Conservation (phyloP, 2,888 invertebrate species). For the Capitulum mitella region DNA sequence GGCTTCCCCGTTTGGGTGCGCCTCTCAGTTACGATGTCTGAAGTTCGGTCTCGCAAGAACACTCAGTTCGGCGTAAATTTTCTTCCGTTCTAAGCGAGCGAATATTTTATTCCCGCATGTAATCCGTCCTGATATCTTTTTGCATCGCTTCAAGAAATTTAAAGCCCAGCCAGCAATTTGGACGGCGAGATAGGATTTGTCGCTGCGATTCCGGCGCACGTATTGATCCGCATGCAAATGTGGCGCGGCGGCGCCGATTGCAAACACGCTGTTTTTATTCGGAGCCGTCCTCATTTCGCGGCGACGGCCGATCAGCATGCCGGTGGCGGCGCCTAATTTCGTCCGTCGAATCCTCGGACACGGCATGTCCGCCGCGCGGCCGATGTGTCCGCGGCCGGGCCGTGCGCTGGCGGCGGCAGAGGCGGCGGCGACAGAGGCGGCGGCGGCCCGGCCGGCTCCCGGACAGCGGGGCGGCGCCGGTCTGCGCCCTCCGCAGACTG, state of each 20-base stretch:
- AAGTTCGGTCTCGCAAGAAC: no score
- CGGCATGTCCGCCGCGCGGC: not conserved
- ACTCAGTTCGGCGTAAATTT: no score
- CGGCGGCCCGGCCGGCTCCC: no score
- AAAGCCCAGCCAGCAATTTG: constrained; percentile 13
- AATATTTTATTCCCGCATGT: no score
- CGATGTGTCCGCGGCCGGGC: not conserved
- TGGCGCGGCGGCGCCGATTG: constrained; percentile 16
- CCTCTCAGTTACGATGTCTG: no score
- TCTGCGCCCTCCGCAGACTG: no score
- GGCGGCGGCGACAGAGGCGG: no score
- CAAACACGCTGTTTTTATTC: constrained; percentile 19
- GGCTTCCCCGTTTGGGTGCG: no score
- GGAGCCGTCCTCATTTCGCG: not conserved
- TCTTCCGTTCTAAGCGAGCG: no score
- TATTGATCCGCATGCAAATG: constrained; percentile 19
- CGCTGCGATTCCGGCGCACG: constrained; percentile 22
- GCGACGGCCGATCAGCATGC: constrained; percentile 1
- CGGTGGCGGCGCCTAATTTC: not conserved
- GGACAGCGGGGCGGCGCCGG: no score
- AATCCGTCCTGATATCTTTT: not conserved
- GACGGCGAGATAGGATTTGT: constrained; percentile 19
- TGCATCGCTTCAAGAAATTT: constrained; percentile 9
- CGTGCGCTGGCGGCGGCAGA: no score
- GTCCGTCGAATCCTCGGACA: not conserved